Percentiles rank a stretch among this genome's conserved stretches.
phyloP scores from a whole-genome alignment of 2,113 vertebrate species.

The Melanotaenia duboulayi region DNA sequence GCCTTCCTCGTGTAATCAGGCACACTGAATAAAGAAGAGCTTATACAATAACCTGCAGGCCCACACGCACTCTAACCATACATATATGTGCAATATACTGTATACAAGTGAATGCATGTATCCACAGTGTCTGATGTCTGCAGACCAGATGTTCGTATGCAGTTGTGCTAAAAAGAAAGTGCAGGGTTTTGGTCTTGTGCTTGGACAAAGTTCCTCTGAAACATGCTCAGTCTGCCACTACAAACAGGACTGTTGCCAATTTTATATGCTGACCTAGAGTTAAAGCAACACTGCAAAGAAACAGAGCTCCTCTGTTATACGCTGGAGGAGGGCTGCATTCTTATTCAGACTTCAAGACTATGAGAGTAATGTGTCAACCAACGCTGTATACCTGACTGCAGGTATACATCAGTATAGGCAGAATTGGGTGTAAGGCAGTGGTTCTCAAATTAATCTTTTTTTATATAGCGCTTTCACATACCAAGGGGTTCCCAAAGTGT shows the following conservation, averaged over 20 bases:
- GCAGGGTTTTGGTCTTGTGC: background rate
- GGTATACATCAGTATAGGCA: background rate
- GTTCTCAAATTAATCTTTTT: too few species aligned
- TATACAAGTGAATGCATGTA: background rate
- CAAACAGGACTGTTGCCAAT: slow-evolving; percentile 31
- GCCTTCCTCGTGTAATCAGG: slow-evolving; percentile 66
- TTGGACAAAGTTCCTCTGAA: slow-evolving; percentile 21
- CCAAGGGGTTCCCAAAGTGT: too few species aligned
- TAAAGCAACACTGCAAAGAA: slow-evolving; percentile 55
- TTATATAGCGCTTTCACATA: too few species aligned
- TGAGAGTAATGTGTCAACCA: background rate
- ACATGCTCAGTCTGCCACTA: slow-evolving; percentile 27
- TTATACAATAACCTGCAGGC: slow-evolving; percentile 44
- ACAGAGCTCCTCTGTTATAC: slow-evolving; percentile 51
- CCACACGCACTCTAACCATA: slow-evolving; percentile 25
- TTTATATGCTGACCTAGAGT: slow-evolving; percentile 47
- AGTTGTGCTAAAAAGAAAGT: slow-evolving; percentile 10
- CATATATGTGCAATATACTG: background rate
- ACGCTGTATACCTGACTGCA: background rate
- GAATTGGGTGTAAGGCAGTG: too few species aligned
- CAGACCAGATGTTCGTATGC: slow-evolving; percentile 3
- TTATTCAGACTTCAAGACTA: background rate
- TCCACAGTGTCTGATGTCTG: background rate
- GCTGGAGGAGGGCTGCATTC: background rate
- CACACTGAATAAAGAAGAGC: slow-evolving; percentile 52